Conservation (phyloP, 2,797 vertebrate species). For the Sebastes minor region DNA sequence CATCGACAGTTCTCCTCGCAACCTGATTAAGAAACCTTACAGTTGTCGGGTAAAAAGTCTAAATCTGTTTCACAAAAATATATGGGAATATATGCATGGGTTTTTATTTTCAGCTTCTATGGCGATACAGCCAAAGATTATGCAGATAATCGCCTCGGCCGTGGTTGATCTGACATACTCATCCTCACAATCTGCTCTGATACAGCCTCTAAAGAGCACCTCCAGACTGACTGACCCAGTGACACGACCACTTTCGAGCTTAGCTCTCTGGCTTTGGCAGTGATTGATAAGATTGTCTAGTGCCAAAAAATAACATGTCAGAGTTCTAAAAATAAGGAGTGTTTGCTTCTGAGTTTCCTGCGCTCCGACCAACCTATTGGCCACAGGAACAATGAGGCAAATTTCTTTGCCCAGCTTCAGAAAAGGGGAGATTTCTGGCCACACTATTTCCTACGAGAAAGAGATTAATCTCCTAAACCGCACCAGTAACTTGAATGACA, state of each 20-base stretch:
- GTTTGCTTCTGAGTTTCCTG: slow-evolving; percentile 28
- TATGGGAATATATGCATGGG: not conserved
- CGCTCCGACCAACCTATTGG: slow-evolving; percentile 13
- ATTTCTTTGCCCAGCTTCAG: slow-evolving; percentile 16
- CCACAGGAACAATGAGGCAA: slow-evolving; percentile 25
- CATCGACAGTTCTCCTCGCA: not conserved
- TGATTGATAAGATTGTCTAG: slow-evolving; percentile 21
- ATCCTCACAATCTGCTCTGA: not conserved
- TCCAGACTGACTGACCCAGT: not conserved
- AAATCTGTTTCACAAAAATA: not conserved
- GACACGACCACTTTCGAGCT: not conserved
- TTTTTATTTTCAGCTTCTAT: not conserved
- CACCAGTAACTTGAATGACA: not conserved
- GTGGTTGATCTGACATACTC: not conserved
- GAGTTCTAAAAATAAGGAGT: slow-evolving; percentile 21
- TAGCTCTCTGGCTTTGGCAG: not conserved
- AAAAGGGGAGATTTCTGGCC: not conserved
- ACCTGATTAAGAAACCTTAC: not conserved
- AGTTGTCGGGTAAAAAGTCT: not conserved
- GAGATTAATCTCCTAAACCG: not conserved
- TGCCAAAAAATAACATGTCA: slow-evolving; percentile 1
- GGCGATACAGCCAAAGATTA: not conserved
- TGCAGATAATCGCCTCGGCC: not conserved
- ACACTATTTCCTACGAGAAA: not conserved
- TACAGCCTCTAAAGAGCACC: not conserved